Evolutionary conservation across 2,113 vertebrate genomes (phyloP), one percentile per base, ranked within the genome.

Genomic region (Indicator indicator): DNA sequence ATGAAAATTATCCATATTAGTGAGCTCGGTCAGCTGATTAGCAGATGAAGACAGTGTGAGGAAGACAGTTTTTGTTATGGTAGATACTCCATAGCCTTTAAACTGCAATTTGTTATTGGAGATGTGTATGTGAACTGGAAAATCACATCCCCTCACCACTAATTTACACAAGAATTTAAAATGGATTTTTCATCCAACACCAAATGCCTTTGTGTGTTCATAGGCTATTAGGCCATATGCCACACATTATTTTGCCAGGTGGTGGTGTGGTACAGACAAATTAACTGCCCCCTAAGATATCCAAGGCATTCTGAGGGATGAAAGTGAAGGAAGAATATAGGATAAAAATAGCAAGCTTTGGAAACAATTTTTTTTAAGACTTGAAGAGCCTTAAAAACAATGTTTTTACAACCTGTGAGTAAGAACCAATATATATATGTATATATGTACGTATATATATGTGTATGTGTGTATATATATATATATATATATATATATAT

Each of bases 211-310:
- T 87, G 50, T 86, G 50, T 75, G 24, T 62, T 93, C n/a, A 69
- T 65, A 89, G 71, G 20, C 71, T 65, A 67, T 88, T 79, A 89
- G 67, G 74, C 80, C 67, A 88, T 92, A 94, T 94, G 90, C 33
- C 83, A 84, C 83, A 38, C 12, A 23, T 67, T 85, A 70, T 84
- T 97, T 92, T 93, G 55, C 67, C 83, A 90, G 84, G 50, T 79
- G 55, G 68, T 92, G 75, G 65, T 27, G 58, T 14, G 16, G 21
- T 82, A 50, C 32, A 65, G 58, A 74, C 19, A 92, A 88, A 84
- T 81, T 60, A 79, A 4, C 10, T 1, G 2, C 3, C 24, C 12
- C 15, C 16, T 82, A 88, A 75, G 54, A 86, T 54, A 69, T 58
- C 40, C 10, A 27, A 80, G 27, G 44, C 8, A 38, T 63, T 72